Evolutionary conservation across 2,888 invertebrate species (phyloP).

Genomic region (Dasysyrphus albostriatus): DNA sequence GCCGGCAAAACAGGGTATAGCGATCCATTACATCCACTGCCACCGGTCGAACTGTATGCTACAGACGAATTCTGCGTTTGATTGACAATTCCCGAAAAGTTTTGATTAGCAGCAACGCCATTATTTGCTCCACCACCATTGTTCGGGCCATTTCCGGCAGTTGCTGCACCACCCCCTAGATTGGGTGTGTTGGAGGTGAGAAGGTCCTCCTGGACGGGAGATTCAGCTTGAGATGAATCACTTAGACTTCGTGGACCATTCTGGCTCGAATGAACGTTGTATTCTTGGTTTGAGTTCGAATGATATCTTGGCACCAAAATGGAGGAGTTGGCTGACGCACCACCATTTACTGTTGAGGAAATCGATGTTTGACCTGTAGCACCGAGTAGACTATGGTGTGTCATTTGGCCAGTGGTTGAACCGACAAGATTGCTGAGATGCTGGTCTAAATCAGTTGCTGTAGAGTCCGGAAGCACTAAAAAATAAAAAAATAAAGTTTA

Average conservation of each 20-base stretch:
- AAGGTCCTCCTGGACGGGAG: slow-evolving; percentile 92
- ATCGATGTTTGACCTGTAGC: slow-evolving; percentile 84
- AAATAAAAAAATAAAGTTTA: slow-evolving; percentile 7
- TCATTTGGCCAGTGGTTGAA: slow-evolving; percentile 85
- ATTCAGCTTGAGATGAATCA: slow-evolving; percentile 93
- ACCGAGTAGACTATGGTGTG: slow-evolving; percentile 83
- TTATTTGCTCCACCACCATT: slow-evolving; percentile 79
- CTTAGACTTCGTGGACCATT: slow-evolving; percentile 91
- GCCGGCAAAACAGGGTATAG: slow-evolving; percentile 92
- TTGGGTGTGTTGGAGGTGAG: slow-evolving; percentile 88
- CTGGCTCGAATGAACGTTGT: slow-evolving; percentile 85
- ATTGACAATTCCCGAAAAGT: slow-evolving; percentile 85
- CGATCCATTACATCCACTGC: slow-evolving; percentile 88
- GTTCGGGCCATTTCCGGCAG: slow-evolving; percentile 77
- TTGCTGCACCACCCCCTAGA: slow-evolving; percentile 84
- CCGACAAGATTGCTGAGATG: slow-evolving; percentile 88
- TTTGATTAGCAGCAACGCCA: slow-evolving; percentile 81
- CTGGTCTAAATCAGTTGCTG: slow-evolving; percentile 90
- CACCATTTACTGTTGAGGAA: slow-evolving; percentile 82
- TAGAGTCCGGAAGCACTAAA: slow-evolving; percentile 91
- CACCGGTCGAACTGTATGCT: slow-evolving; percentile 84
- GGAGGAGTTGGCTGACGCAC: slow-evolving; percentile 80
- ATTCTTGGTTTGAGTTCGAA: slow-evolving; percentile 87
- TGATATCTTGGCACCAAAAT: slow-evolving; percentile 88
- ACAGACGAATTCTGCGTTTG: slow-evolving; percentile 85